These are phyloP conservation scores for Deilephila porcellus DNA, from an alignment of 2,888 invertebrate genomes.

Conservation along the genomic window DNA sequence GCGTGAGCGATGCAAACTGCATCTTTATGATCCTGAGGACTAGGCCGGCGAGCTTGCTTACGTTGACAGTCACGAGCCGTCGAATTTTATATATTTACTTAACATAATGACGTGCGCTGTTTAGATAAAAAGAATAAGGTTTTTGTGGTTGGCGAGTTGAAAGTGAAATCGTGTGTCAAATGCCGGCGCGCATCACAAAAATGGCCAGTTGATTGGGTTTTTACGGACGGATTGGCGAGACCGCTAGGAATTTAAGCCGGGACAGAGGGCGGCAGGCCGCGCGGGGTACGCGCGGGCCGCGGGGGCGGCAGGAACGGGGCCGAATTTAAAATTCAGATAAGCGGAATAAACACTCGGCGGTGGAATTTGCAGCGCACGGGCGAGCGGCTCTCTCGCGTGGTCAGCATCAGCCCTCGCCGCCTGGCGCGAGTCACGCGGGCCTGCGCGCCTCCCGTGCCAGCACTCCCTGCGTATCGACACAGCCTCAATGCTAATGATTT, in stretches of 20 bases:
- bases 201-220: constrained; percentile 75
- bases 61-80: neutral
- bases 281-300: constrained; percentile 32
- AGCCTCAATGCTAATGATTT: too few species aligned
- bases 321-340: constrained; percentile 81
- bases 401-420: neutral
- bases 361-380: constrained; percentile 50
- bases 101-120: neutral
- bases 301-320: constrained; percentile 39
- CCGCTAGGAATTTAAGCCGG: constrained; percentile 66
- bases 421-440: neutral
- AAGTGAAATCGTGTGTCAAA: constrained; percentile 72
- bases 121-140: constrained; percentile 33
- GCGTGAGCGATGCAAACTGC: neutral
- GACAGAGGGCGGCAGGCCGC: constrained; percentile 29
- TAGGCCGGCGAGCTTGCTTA: neutral
- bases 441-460: neutral
- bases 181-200: constrained; percentile 64
- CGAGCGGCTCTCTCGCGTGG: neutral
- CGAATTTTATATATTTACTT: neutral
- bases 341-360: constrained; percentile 72
- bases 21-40: neutral
- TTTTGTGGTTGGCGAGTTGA: constrained; percentile 48
- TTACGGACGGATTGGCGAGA: constrained; percentile 71
- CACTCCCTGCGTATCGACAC: neutral